Conservation (phyloP, 2,888 invertebrate genomes). For the Acleris emargana region DNA sequence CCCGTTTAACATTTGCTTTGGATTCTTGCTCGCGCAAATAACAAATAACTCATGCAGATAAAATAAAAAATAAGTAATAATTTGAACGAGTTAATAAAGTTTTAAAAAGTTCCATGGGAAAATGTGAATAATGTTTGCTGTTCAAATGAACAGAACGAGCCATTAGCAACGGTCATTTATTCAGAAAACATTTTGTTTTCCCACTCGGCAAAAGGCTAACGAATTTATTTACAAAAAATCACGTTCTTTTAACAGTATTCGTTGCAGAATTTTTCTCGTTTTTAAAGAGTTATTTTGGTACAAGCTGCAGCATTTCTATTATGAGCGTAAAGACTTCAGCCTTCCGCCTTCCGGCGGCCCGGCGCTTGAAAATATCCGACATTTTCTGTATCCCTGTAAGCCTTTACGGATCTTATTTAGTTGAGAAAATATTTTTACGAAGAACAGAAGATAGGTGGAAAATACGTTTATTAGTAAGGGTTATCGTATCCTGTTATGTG, state of each 20-base stretch:
- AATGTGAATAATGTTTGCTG: conserved; percentile 13
- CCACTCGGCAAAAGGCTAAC: background rate
- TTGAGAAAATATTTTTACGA: background rate
- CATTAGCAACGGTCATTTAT: conserved; percentile 17
- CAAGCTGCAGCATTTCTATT: too few relatives aligned
- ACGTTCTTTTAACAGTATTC: too few relatives aligned
- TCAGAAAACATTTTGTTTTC: conserved; percentile 1
- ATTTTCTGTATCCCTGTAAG: conserved; percentile 5
- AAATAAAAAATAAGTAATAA: too few relatives aligned
- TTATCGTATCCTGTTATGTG: too few relatives aligned
- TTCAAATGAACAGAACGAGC: conserved; percentile 6
- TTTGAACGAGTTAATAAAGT: background rate
- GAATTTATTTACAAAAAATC: background rate
- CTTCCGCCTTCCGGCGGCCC: too few relatives aligned
- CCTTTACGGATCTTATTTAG: conserved; percentile 1
- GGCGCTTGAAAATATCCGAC: background rate
- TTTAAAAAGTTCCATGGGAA: background rate
- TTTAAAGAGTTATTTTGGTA: too few relatives aligned
- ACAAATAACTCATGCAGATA: too few relatives aligned
- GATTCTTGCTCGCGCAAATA: too few relatives aligned
- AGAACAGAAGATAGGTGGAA: background rate
- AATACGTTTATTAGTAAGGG: too few relatives aligned
- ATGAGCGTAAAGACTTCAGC: too few relatives aligned
- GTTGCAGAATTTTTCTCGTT: too few relatives aligned
- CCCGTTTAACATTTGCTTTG: too few relatives aligned